Evolutionary conservation across 2,113 vertebrate species (phyloP), one percentile per base, ranked within the genome.

Genomic region (Platichthys flesus): DNA sequence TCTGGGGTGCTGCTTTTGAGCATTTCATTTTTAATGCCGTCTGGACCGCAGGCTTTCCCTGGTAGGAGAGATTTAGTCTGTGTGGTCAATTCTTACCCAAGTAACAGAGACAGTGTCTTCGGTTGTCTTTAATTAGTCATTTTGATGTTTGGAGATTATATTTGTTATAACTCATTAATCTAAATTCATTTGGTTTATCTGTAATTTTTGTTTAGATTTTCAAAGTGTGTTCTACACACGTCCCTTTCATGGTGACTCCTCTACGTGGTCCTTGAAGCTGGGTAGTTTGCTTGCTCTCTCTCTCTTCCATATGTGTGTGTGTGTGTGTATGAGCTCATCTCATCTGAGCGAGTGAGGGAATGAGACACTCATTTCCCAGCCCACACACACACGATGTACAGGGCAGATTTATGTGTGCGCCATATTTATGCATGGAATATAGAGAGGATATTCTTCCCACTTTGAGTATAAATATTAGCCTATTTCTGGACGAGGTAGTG

Each of bases 401-500:
- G 23, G 31, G 40, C 42, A 74, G 68, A 86, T 86, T 83, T 80
- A 87, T 78, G 71, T 28, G 55, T 26, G 26, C 58, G 24, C 21
- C 9, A 21, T 55, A 68, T 78, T 24, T 71, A 79, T 88, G 71
- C 72, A 81, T 74, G 9, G 67, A 55, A 59, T 79, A 71, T 23
- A 26, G 49, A 73, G 59, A n/a, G 31, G 13, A 37, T 13, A 31
- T 72, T 49, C 7, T 65, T 23, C 70, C 15, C 42, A 10, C 24
- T 74, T 67, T 57, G 59, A 71, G 49, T 54, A 71, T 64, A 75
- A 74, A 85, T 77, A 86, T 81, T 76, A 66, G 47, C 81, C 75
- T 61, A 51, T 84, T 76, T 74, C 40, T 79, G 55, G 59, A 58
- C 31, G 49, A 75, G 84, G 64, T 54, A n/a, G 59, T 9, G 61